Evolutionary conservation across 2,113 vertebrate genomes (phyloP).

Genomic region (Hystrix brachyura): DNA sequence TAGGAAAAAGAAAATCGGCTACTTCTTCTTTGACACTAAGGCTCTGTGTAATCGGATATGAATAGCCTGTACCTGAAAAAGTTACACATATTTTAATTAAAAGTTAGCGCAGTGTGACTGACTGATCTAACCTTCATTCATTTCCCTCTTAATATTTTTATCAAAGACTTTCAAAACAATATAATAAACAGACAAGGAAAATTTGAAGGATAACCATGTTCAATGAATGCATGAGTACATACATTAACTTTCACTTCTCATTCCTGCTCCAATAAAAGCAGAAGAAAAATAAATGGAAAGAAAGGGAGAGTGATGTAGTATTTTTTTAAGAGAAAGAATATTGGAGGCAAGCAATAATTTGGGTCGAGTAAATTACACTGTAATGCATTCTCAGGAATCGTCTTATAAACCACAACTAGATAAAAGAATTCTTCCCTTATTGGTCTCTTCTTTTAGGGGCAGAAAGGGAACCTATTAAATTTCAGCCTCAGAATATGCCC

Average conservation of each 20-base stretch:
- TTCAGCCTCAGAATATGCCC: conserved; percentile 67
- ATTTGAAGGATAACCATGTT: neutral
- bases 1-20: neutral
- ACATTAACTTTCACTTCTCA: neutral
- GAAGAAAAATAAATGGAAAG: neutral
- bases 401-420: conserved; percentile 53
- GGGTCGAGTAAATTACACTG: conserved; percentile 9
- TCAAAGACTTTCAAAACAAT: conserved; percentile 4
- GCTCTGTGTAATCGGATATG: neutral
- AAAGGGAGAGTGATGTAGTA: neutral
- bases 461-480: conserved; percentile 62
- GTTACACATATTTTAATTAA: conserved; percentile 21
- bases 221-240: neutral
- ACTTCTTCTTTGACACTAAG: neutral
- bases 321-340: conserved; percentile 62
- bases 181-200: conserved; percentile 9
- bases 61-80: neutral
- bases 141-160: conserved; percentile 15
- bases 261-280: conserved; percentile 5
- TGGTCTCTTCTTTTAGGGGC: conserved; percentile 55
- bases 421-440: conserved; percentile 48
- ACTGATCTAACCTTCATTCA: neutral
- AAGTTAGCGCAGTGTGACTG: neutral
- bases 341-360: neutral
- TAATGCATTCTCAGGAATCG: conserved; percentile 26